Base-by-base conservation (phyloP, 2,888 invertebrate species). In the Trypoxylon attenuatum region DNA sequence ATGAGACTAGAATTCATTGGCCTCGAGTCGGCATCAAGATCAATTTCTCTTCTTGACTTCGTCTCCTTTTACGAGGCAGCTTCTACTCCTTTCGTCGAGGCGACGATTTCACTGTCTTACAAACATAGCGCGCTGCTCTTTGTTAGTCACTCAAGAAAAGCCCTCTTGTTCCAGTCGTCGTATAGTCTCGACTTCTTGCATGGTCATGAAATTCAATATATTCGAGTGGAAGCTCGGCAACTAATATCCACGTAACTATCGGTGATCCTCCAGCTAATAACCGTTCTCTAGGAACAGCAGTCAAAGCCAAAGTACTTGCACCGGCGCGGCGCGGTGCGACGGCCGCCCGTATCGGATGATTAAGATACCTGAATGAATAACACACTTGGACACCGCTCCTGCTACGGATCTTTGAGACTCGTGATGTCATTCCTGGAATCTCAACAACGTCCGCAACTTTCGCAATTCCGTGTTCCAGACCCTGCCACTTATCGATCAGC, bases 41-140 rank as follows among this genome's bases (percentile, higher is more conserved):
- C 58, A 73, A 76, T 68, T 65, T 65, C 61, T 60, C 53, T n/a
- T 50, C 29, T 25, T n/a, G 33, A 15, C 33, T 21, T 38, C 50
- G 52, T 66, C 60, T 56, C 41, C 49, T 45, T 6, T 42, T 43
- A 22, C 1, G 8, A n/a, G 18, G 1, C 22, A 6, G n/a, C 8
- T 5, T 42, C 21, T 15, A 1, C 43, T 16, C 49, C 25, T n/a
- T 19, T 55, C 54, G 33, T 10, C 13, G 8, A 21, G 6, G 42
- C 52, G 43, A 27, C 47, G 13, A 29, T 29, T 29, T 6, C 5
- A 5, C 39, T n/a, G 4, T 6, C n/a, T n/a, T n/a, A n/a, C n/a
- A n/a, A n/a, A n/a, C n/a, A n/a, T n/a, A n/a, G n/a, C n/a, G n/a
- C n/a, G n/a, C n/a, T n/a, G n/a, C n/a, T n/a, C n/a, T n/a, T n/a